Conservation (phyloP, 2,113 vertebrate genomes). For the Halcyon malimbica region DNA sequence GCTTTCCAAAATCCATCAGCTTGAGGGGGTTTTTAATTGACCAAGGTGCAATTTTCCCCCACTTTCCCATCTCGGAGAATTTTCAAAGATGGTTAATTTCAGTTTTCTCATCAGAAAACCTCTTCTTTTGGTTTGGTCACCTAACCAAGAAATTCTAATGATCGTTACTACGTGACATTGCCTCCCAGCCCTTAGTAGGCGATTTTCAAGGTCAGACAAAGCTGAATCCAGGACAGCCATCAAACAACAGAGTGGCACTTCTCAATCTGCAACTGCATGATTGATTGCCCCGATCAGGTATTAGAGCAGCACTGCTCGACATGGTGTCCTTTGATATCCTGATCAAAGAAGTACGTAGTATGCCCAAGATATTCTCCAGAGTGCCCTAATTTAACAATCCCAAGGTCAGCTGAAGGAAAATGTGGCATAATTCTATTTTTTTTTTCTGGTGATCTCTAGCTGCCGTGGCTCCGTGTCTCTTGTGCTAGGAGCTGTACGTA, state of each 20-base stretch:
- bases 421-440: neutral
- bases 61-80: neutral
- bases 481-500: neutral
- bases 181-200: neutral
- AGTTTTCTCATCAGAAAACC: neutral
- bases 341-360: neutral
- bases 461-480: fast-evolving
- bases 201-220: conserved; percentile 30
- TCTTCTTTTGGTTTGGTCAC: neutral
- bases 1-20: conserved; percentile 39
- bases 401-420: conserved; percentile 32
- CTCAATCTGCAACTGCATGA: neutral
- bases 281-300: neutral
- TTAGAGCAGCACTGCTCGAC: neutral
- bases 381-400: neutral
- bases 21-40: conserved; percentile 7
- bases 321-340: neutral
- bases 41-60: neutral
- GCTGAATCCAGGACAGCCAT: neutral
- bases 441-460: neutral
- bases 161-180: fast-evolving
- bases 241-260: neutral
- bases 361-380: neutral
- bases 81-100: neutral
- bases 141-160: neutral